Evolutionary conservation across 2,113 vertebrate genomes (phyloP), one percentile per base, ranked within the genome.

Genomic region (Sorex araneus): DNA sequence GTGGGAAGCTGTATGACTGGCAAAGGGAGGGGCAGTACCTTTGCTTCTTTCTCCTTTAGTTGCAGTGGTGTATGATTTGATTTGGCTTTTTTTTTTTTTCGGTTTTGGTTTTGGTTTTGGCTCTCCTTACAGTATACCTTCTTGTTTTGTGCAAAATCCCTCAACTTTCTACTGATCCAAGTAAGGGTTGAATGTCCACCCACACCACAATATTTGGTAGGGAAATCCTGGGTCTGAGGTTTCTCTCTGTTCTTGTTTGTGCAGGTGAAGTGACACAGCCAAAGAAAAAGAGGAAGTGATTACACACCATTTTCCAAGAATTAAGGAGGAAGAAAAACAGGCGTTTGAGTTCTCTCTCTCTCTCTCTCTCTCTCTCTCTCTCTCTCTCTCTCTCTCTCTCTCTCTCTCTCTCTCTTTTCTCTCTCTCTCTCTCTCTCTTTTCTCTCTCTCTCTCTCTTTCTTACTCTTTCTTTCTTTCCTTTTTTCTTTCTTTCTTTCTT

Each of bases 231-330:
- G 40, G 16, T 9, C 82, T 96, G 85, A 96, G 32, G 8, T 84
- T 11, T 87, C 36, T 90, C 83, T 92, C 18, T 91, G 0, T 95
- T 93, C 97, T 88, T 94, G 19, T 97, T 57, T 84, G 9, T 77
- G 84, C 97, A 98, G 98, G 98, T 96, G 96, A 97, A 69, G 90
- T 0, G 83, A 93, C 66, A 80, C 89, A 94, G 71, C 95, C 50
- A 0, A 36, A 0, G 43, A 85, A 36, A 36, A 85, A 32, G 84
- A 92, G 4, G 88, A 98, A 97, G 77, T 98, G 94, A 98, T 87
- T 47, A 3, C n/a, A 60, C 34, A 10, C 64, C 47, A 25, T 89
- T 89, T 93, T 82, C 90, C 90, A 94, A 94, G 93, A 96, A 76
- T 75, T 45, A n/a, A 89, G 94, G 70, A 95, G 69, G 92, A 98